Percentiles rank a stretch among this genome's conserved stretches.
These are phyloP conservation scores for Platysteira castanea DNA, from an alignment of 2,113 vertebrate species.

Conservation along the genomic window DNA sequence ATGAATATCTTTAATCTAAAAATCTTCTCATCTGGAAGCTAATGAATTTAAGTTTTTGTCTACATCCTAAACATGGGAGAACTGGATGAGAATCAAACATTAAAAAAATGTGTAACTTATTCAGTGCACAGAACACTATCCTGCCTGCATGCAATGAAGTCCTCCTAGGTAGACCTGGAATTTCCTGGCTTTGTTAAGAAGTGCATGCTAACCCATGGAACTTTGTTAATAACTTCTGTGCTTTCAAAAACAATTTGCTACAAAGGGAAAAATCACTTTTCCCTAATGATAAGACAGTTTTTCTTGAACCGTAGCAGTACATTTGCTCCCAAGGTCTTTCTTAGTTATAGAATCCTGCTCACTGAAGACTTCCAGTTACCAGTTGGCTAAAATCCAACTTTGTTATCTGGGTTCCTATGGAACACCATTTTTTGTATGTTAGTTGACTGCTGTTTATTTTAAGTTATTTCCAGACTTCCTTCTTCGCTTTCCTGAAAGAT, in stretches of 20 bases:
- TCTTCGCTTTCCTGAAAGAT: not conserved
- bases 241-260: not conserved
- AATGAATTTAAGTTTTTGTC: not conserved
- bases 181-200: conserved; percentile 19
- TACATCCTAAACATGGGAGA: not conserved
- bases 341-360: not conserved
- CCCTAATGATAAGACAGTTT: not conserved
- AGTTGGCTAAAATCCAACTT: not conserved
- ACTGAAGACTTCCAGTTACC: not conserved
- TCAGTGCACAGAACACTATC: not conserved
- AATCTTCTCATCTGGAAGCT: not conserved
- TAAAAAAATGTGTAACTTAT: not conserved
- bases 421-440: rapidly evolving
- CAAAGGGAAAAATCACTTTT: not conserved
- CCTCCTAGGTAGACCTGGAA: not conserved
- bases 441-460: not conserved
- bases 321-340: not conserved
- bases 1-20: not conserved
- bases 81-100: not conserved
- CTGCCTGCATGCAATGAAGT: not conserved
- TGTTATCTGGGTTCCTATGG: not conserved
- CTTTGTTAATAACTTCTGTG: not conserved
- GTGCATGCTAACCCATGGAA: not conserved
- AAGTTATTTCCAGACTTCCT: not conserved
- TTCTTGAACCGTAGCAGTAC: not conserved